These are phyloP conservation scores for Rhodinocichla rosea DNA, from an alignment of 2,113 vertebrate genomes.

Conservation along the genomic window DNA sequence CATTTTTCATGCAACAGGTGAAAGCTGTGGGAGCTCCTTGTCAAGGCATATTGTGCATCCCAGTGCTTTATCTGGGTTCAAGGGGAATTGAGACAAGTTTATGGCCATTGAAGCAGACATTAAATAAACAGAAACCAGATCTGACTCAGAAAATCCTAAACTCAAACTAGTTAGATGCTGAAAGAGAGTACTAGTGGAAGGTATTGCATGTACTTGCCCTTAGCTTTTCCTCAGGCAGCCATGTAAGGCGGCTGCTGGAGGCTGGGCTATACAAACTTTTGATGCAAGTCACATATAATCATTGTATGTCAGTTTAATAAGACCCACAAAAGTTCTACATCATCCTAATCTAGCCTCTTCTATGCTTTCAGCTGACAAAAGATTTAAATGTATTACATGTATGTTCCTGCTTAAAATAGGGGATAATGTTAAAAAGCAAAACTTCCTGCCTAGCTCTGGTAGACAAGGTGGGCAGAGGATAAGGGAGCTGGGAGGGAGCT, in stretches of 20 bases:
- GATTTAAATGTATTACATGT: not conserved
- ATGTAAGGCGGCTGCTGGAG: not conserved
- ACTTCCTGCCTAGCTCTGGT: conserved; percentile 15
- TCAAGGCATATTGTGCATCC: not conserved
- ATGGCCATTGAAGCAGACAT: not conserved
- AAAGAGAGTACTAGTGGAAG: conserved; percentile 21
- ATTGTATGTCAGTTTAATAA: not conserved
- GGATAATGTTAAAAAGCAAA: conserved; percentile 6
- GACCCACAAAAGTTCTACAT: not conserved
- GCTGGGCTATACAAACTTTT: not conserved
- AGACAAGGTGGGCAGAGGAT: conserved; percentile 19
- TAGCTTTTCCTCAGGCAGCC: not conserved
- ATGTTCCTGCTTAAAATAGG: not conserved
- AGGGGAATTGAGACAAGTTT: not conserved
- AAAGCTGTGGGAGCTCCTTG: not conserved
- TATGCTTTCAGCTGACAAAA: not conserved
- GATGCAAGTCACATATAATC: not conserved
- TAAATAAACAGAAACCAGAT: conserved; percentile 46
- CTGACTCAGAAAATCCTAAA: not conserved
- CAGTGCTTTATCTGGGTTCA: not conserved
- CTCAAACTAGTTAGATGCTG: conserved; percentile 1
- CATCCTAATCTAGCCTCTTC: not conserved
- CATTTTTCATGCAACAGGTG: not conserved
- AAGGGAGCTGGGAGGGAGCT: not conserved
- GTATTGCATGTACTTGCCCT: not conserved